These are phyloP conservation scores for Sylvilagus floridanus DNA, from an alignment of 2,797 vertebrate species.

Conservation along the genomic window DNA sequence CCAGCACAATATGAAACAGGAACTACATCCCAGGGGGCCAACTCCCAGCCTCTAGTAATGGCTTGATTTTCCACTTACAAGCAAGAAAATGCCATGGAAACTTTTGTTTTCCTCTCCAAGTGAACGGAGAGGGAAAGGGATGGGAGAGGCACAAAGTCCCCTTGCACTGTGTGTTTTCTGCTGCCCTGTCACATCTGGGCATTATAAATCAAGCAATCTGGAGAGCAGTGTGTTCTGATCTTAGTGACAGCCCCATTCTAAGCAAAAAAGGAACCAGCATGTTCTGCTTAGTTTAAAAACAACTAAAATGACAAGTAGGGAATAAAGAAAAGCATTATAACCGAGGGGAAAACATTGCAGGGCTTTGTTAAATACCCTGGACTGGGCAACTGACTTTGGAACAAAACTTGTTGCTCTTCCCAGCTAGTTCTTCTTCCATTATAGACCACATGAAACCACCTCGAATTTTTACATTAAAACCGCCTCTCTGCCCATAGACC, in stretches of 20 bases:
- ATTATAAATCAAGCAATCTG: conserved; percentile 74
- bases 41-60: conserved; percentile 59
- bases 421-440: not conserved
- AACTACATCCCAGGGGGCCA: conserved; percentile 5
- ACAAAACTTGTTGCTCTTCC: conserved; percentile 1
- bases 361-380: conserved; percentile 42
- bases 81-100: conserved; percentile 80
- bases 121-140: conserved; percentile 42
- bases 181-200: conserved; percentile 60
- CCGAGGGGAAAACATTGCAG: not conserved
- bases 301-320: conserved; percentile 53
- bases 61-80: conserved; percentile 62
- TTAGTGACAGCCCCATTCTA: conserved; percentile 52
- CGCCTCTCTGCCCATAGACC: not conserved
- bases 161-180: conserved; percentile 22
- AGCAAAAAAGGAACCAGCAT: conserved; percentile 64
- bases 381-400: conserved; percentile 58
- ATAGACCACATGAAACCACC: not conserved
- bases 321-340: conserved; percentile 33
- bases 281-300: conserved; percentile 60
- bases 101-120: conserved; percentile 70
- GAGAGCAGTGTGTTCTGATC: conserved; percentile 71
- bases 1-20: conserved; percentile 82
- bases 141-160: conserved; percentile 18
- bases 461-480: not conserved